A percentile compares a stretch with the other conserved stretches of the same genome.
These are phyloP conservation scores for Apostichopus leukothele DNA, from an alignment of 53 echinoderm and acorn worm species.

Conservation along the genomic window DNA sequence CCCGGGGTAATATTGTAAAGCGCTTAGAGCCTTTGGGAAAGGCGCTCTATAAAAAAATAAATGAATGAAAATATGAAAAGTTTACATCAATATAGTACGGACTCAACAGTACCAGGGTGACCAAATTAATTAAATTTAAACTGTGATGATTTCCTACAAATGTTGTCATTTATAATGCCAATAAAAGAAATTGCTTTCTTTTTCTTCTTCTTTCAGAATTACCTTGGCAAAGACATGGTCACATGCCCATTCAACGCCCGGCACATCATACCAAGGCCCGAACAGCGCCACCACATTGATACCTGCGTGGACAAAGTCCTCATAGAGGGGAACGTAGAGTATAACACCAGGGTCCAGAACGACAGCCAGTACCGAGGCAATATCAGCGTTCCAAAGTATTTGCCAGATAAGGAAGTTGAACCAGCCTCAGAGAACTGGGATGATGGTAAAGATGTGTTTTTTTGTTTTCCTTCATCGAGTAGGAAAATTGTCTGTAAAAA, in stretches of 20 bases:
- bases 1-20: no score
- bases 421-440: constrained; percentile 12
- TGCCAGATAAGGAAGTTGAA: neutral
- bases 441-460: neutral
- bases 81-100: no score
- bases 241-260: constrained; percentile 91
- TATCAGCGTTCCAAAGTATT: constrained; percentile 17
- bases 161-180: no score
- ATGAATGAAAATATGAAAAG: no score
- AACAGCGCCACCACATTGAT: constrained; percentile 76
- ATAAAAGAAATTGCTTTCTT: neutral
- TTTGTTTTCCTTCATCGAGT: neutral
- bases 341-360: constrained; percentile 43
- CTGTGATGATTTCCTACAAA: neutral
- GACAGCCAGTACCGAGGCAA: constrained; percentile 5
- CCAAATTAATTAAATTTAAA: neutral
- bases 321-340: constrained; percentile 66
- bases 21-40: no score
- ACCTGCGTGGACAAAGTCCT: constrained; percentile 78
- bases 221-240: constrained; percentile 50
- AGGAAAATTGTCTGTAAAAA: no score
- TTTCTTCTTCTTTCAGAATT: constrained; percentile 61
- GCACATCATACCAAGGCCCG: constrained; percentile 74
- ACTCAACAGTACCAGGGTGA: no score
- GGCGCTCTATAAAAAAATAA: no score